Evolutionary conservation across 2,113 vertebrate genomes (phyloP).

Genomic region (Saccopteryx leptura): DNA sequence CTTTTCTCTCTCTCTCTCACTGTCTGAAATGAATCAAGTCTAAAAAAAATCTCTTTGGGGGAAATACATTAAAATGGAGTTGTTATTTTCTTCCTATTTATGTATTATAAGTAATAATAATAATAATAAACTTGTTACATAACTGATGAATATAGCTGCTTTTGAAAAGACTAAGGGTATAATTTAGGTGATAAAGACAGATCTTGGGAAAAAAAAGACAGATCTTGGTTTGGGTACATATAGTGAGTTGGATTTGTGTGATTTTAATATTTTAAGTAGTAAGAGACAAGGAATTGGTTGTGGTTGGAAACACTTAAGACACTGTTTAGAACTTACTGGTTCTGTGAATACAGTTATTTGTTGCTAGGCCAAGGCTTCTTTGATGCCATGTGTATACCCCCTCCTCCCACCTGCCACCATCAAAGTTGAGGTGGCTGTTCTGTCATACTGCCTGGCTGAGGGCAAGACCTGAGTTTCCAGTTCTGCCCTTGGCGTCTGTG

Average conservation of each 20-base stretch:
- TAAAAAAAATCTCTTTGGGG: not conserved
- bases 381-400: not conserved
- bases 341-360: conserved; percentile 12
- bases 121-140: not conserved
- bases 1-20: no score
- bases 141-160: conserved; percentile 5
- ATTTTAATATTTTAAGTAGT: not conserved
- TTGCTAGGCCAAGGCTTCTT: not conserved
- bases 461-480: conserved; percentile 62
- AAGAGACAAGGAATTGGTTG: not conserved
- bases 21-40: no score
- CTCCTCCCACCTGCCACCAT: not conserved
- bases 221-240: conserved; percentile 42
- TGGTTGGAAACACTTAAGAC: conserved; percentile 5
- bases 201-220: not conserved
- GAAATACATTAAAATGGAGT: not conserved
- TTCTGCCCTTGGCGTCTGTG: conserved; percentile 83
- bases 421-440: conserved; percentile 71
- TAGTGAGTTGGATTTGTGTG: not conserved
- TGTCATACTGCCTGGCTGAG: conserved; percentile 72
- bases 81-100: not conserved
- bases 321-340: not conserved
- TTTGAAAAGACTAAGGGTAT: conserved; percentile 34
- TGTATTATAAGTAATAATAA: not conserved
- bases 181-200: conserved; percentile 12